Conservation (phyloP, 2,113 vertebrate genomes). For the Erpornis zantholeuca region DNA sequence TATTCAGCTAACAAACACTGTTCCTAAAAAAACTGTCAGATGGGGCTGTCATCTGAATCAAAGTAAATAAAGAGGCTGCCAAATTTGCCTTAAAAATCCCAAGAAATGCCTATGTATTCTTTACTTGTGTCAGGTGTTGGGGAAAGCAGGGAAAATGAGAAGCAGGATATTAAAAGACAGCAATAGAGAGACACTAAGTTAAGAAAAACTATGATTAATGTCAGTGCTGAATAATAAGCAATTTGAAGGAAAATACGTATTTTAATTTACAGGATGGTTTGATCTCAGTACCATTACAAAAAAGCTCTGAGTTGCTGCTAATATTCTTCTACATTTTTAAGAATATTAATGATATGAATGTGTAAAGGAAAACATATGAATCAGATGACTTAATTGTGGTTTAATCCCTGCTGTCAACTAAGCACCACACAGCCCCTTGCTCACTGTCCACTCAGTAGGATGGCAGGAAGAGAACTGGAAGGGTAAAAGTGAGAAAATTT, state of each 20-base stretch:
- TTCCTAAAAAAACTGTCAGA: conserved; percentile 21
- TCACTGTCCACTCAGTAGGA: not conserved
- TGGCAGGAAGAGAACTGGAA: not conserved
- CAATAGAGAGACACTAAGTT: not conserved
- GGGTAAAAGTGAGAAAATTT: not conserved
- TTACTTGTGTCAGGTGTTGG: not conserved
- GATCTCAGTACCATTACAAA: not conserved
- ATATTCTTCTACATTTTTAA: not conserved
- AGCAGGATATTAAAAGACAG: not conserved
- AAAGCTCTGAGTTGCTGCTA: not conserved
- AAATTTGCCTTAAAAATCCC: conserved; percentile 16
- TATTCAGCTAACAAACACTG: conserved; percentile 12
- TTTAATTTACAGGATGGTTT: conserved; percentile 19
- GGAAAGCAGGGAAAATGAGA: not conserved
- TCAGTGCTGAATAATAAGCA: not conserved
- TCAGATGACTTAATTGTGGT: not conserved
- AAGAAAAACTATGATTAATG: conserved; percentile 29
- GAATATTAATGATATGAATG: not conserved
- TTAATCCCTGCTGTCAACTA: not conserved
- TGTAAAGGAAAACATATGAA: not conserved
- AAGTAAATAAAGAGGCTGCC: conserved; percentile 29
- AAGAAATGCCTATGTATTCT: not conserved
- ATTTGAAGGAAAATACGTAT: conserved; percentile 16
- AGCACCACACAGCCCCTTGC: not conserved
- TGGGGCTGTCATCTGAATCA: not conserved